A percentile compares a stretch with the other conserved stretches of the same genome.
These are phyloP conservation scores for Stictonetta naevosa DNA, from an alignment of 2,113 vertebrate genomes.

Conservation along the genomic window DNA sequence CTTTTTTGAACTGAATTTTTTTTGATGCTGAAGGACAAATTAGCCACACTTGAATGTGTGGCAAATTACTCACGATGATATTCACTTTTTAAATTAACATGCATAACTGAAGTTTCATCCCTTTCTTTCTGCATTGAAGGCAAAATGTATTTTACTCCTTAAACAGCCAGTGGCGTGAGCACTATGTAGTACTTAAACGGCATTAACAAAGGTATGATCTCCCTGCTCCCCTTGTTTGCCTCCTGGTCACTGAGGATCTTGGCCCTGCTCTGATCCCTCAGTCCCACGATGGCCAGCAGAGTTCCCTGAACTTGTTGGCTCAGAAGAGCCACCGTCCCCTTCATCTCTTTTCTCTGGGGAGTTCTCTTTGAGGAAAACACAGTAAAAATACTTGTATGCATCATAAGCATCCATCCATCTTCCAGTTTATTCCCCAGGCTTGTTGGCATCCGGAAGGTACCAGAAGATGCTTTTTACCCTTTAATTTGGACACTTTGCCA, in stretches of 20 bases:
- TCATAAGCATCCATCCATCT: not conserved
- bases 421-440: not conserved
- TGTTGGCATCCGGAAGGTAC: not conserved
- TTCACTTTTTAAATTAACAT: not conserved
- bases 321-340: not conserved
- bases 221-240: not conserved
- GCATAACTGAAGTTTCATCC: not conserved
- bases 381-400: not conserved
- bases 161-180: rapidly evolving
- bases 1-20: not conserved
- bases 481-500: not conserved
- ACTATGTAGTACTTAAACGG: no score
- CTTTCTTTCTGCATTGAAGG: not conserved
- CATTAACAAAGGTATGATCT: no score
- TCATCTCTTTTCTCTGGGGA: not conserved
- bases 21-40: not conserved
- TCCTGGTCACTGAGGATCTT: not conserved
- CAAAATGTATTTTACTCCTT: not conserved
- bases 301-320: not conserved
- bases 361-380: not conserved
- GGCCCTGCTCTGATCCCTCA: not conserved
- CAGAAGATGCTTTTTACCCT: not conserved
- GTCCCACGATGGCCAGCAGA: no score
- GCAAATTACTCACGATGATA: not conserved
- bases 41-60: not conserved